A percentile compares a stretch with the other conserved stretches of the same genome.
Evolutionary conservation across 2,797 vertebrate species (phyloP).

Genomic region (Meda fulgida): DNA sequence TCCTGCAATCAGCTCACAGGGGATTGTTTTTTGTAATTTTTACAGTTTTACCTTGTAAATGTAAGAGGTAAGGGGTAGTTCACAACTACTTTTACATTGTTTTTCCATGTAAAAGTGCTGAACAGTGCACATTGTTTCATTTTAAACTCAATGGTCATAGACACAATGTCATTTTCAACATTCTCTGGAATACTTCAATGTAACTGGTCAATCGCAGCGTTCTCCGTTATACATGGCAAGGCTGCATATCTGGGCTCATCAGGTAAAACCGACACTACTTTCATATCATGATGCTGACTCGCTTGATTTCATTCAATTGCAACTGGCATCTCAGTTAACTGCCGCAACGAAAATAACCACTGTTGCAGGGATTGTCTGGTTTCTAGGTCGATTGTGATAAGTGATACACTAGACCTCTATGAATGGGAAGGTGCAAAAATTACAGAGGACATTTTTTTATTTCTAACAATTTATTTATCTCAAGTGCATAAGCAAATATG

Average conservation of each 20-base stretch:
- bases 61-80: not conserved
- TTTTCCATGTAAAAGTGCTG: not conserved
- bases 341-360: not conserved
- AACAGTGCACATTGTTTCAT: not conserved
- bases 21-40: not conserved
- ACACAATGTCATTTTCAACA: not conserved
- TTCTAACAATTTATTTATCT: constrained; percentile 62
- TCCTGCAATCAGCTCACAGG: constrained; percentile 4
- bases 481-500: constrained; percentile 67
- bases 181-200: not conserved
- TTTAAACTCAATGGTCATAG: too few species aligned
- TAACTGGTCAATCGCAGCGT: not conserved
- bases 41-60: not conserved
- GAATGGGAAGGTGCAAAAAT: not conserved
- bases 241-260: not conserved
- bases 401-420: not conserved
- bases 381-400: not conserved
- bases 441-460: constrained; percentile 27
- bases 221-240: not conserved
- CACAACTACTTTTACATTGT: not conserved
- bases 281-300: not conserved
- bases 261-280: not conserved
- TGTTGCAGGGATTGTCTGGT: not conserved
- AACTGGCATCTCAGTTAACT: not conserved
- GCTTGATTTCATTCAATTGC: not conserved